These are phyloP conservation scores for Cheilosia pagana DNA, from an alignment of 2,888 invertebrate species.

Conservation along the genomic window DNA sequence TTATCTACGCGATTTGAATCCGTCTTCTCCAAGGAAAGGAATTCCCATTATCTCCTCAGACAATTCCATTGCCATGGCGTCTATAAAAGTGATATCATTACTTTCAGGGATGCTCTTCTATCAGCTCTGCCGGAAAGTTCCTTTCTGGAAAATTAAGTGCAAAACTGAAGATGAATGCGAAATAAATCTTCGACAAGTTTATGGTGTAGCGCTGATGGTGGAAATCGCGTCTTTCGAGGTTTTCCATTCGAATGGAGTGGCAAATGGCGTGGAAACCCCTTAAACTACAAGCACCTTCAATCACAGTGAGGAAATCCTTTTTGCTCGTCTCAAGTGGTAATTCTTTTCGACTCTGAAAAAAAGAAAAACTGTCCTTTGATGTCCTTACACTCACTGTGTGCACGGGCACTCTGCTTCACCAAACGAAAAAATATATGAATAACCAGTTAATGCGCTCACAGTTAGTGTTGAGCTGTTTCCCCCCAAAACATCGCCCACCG, in stretches of 20 bases:
- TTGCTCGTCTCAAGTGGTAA: conserved; percentile 4
- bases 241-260: conserved; percentile 54
- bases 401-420: conserved; percentile 4
- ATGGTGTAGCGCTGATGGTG: conserved; percentile 6
- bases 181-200: conserved; percentile 68
- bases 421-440: conserved; percentile 40
- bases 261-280: conserved; percentile 65
- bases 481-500: not conserved
- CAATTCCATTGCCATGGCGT: conserved; percentile 45
- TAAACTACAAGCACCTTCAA: conserved; percentile 34
- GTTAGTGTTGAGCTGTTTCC: conserved; percentile 18
- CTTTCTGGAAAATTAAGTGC: conserved; percentile 65
- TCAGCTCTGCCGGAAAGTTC: conserved; percentile 18
- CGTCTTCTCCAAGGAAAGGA: conserved; percentile 35
- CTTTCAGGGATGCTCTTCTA: conserved; percentile 43
- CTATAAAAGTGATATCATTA: conserved; percentile 63
- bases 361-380: conserved; percentile 12
- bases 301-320: conserved; percentile 13
- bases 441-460: conserved; percentile 52
- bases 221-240: conserved; percentile 52
- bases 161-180: conserved; percentile 68
- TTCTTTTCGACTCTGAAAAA: not conserved
- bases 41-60: conserved; percentile 69
- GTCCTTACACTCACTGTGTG: not conserved
- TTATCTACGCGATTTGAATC: conserved; percentile 69